These are phyloP conservation scores for Drosophila simulans DNA, from an alignment of 1,140 invertebrate genomes.

Conservation along the genomic window DNA sequence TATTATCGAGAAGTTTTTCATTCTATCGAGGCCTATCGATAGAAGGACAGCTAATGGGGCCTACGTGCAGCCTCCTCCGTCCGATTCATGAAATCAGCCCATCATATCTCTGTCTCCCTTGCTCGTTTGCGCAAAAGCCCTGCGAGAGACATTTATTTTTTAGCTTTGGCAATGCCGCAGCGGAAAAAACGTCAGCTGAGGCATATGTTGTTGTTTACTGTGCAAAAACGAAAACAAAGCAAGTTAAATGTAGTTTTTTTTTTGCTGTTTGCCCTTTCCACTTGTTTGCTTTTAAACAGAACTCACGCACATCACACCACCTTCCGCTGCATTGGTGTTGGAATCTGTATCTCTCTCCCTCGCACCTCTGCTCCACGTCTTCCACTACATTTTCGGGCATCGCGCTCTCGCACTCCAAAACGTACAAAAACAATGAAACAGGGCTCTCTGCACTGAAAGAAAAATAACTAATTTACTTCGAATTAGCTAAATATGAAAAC, in stretches of 20 bases:
- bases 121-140: constrained; percentile 24
- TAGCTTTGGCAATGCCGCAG: constrained; percentile 61
- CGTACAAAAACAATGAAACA: constrained; percentile 1
- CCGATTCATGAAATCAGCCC: constrained; percentile 18
- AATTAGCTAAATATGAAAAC: background rate
- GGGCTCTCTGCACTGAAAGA: constrained; percentile 13
- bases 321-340: constrained; percentile 26
- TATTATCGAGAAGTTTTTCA: constrained; percentile 24
- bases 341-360: constrained; percentile 28
- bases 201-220: constrained; percentile 47
- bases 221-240: constrained; percentile 55
- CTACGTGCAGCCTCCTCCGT: constrained; percentile 46
- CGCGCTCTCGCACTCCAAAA: constrained; percentile 17
- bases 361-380: constrained; percentile 7
- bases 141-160: constrained; percentile 48
- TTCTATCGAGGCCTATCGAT: constrained; percentile 32
- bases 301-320: constrained; percentile 72
- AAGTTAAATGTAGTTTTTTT: constrained; percentile 28
- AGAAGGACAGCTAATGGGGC: constrained; percentile 36
- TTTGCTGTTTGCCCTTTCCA: constrained; percentile 63
- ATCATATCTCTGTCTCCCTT: constrained; percentile 9
- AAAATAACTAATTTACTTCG: background rate
- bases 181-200: constrained; percentile 31
- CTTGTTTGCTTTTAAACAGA: constrained; percentile 64
- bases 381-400: constrained; percentile 33